Percentiles rank a stretch among this genome's conserved stretches.
Conservation (phyloP, 2,888 invertebrate species). For the Harmothoe impar region DNA sequence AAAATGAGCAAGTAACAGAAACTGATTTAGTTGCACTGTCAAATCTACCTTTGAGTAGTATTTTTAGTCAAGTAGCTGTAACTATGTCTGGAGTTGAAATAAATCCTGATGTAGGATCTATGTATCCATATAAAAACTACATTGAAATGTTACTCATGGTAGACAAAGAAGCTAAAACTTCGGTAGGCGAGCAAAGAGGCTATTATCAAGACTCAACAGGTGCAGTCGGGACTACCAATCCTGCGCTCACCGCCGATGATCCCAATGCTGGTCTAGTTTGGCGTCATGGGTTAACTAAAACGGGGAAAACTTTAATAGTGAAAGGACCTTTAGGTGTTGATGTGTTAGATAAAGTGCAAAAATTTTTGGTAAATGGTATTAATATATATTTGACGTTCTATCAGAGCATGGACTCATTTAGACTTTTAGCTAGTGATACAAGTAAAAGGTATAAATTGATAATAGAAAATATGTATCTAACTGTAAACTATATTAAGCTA, state of each 20-base stretch:
- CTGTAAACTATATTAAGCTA: background rate
- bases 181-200: background rate
- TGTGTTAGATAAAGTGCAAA: background rate
- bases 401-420: background rate
- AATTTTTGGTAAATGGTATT: background rate
- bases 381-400: background rate
- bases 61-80: background rate
- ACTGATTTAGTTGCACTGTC: background rate
- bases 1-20: background rate
- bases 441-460: slow-evolving; percentile 1
- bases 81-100: no score
- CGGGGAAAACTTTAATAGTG: background rate
- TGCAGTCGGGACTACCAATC: background rate
- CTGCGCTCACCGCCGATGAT: background rate
- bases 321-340: background rate
- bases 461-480: background rate
- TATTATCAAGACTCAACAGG: no score
- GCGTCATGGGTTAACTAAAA: background rate
- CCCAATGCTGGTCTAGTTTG: background rate
- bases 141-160: no score
- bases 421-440: background rate
- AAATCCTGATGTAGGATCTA: background rate
- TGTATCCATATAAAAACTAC: slow-evolving; percentile 11
- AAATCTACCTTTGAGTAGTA: slow-evolving; percentile 28
- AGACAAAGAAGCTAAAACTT: no score